Evolutionary conservation across 1,140 invertebrate species (phyloP).

Genomic region (Palaemon carinicauda): DNA sequence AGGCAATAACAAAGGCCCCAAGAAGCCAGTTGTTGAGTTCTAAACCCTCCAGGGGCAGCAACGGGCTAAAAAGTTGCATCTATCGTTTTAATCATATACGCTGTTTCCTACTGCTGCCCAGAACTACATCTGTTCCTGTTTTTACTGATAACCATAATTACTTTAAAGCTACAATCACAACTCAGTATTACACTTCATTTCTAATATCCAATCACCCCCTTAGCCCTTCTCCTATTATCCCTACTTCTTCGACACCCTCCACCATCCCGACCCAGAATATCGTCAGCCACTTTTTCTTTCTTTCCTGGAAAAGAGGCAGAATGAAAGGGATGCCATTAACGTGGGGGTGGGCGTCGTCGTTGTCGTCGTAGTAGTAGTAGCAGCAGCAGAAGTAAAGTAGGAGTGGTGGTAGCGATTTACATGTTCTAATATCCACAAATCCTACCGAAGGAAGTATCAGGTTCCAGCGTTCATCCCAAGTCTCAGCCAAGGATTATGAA

Average conservation of each 20-base stretch:
- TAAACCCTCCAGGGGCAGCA: too few species aligned
- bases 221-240: neutral
- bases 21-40: too few species aligned
- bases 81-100: too few species aligned
- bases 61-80: too few species aligned
- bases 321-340: neutral
- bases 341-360: neutral
- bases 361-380: neutral
- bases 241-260: neutral
- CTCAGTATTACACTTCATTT: neutral
- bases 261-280: neutral
- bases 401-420: conserved; percentile 4
- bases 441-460: conserved; percentile 20
- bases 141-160: too few species aligned
- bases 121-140: too few species aligned
- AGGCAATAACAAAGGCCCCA: too few species aligned
- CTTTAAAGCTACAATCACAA: too few species aligned
- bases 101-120: too few species aligned
- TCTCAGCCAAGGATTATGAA: conserved; percentile 34
- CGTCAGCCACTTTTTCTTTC: neutral
- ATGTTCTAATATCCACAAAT: conserved; percentile 28
- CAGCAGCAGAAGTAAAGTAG: neutral
- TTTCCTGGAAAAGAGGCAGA: neutral
- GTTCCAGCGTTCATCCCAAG: neutral
- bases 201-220: neutral